phyloP scores from a whole-genome alignment of 2,113 vertebrate genomes.

The Microcebus lehilahytsara region DNA sequence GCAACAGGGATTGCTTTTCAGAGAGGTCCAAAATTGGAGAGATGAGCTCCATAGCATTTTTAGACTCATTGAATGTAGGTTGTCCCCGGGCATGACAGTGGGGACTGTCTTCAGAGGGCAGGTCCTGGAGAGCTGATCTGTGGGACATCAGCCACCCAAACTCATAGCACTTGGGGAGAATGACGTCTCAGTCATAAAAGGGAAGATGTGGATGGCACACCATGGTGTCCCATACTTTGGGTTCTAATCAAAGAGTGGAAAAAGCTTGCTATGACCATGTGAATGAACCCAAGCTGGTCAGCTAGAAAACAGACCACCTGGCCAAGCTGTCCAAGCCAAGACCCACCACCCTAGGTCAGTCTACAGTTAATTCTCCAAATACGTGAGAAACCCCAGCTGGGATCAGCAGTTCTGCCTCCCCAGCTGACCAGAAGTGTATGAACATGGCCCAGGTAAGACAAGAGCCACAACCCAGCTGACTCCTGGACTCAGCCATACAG shows the following conservation, averaged over 20 bases:
- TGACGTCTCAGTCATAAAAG: not conserved
- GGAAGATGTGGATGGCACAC: not conserved
- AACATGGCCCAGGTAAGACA: not conserved
- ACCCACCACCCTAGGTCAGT: not conserved
- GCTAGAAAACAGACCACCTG: not conserved
- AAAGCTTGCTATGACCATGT: not conserved
- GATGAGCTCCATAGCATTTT: not conserved
- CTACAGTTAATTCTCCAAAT: not conserved
- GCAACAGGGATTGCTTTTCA: not conserved
- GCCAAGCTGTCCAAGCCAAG: not conserved
- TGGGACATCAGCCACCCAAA: not conserved
- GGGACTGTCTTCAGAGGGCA: not conserved
- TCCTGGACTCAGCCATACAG: not conserved
- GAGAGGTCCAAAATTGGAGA: too few relatives aligned
- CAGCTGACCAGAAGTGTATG: not conserved
- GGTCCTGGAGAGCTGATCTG: not conserved
- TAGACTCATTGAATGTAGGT: fast-evolving
- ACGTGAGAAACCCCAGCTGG: not conserved
- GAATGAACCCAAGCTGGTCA: not conserved
- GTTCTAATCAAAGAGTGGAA: not conserved
- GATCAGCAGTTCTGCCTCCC: not conserved
- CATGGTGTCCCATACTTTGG: not conserved
- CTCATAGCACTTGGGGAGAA: not conserved
- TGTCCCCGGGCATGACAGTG: not conserved
- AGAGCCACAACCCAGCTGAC: not conserved